phyloP scores from a whole-genome alignment of 2,113 vertebrate species.

The Camelus bactrianus region DNA sequence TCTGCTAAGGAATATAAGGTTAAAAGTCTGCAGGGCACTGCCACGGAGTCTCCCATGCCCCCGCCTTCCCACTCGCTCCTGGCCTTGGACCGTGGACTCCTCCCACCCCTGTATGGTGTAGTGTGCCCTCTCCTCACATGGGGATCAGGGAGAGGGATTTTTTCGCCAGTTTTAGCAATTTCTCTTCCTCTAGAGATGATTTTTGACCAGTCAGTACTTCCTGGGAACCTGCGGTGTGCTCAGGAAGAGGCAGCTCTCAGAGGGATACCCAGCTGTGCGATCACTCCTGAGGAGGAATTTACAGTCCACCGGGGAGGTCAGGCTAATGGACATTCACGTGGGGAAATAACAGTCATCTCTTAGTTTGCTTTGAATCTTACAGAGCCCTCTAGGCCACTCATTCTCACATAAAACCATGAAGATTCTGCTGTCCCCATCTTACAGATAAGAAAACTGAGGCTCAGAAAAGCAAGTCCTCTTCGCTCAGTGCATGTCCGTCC shows the following conservation, averaged over 20 bases:
- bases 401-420: neutral
- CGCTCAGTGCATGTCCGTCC: neutral
- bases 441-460: neutral
- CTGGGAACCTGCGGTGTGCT: neutral
- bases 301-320: neutral
- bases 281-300: too few relatives aligned
- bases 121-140: neutral
- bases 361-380: neutral
- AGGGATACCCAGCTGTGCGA: neutral
- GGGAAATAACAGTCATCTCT: too few relatives aligned
- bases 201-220: neutral
- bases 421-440: neutral
- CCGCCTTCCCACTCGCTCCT: neutral
- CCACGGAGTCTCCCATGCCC: neutral
- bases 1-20: neutral
- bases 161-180: neutral
- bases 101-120: accelerated
- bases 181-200: neutral
- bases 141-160: neutral
- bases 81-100: neutral
- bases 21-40: neutral
- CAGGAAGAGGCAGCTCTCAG: neutral
- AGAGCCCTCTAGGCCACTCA: neutral
- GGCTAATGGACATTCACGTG: neutral
- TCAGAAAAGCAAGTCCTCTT: neutral